Evolutionary conservation across 2,888 invertebrate species (phyloP), one percentile per base, ranked within the genome.

Genomic region (Eustalomyia histrio): DNA sequence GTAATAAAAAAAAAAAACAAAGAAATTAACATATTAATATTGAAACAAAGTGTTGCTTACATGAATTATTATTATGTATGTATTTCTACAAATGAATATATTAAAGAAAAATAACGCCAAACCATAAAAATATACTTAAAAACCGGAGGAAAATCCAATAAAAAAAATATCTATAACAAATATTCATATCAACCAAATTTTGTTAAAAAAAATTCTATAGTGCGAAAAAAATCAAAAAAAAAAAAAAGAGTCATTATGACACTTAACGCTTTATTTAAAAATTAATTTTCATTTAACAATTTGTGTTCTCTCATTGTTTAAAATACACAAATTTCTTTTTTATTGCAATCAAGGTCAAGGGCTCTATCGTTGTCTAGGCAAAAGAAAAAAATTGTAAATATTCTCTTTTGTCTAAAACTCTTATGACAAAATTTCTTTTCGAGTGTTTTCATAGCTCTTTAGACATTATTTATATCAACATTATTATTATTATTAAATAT

Each of bases 291-390:
- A 18, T 65, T 53, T 65, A 53, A 65, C 65, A 53, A 35, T 17
- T 65, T 10, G 33, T 53, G 53, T 33, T 10, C 8, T 53, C 39
- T 64, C 29, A 33, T 39, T 21, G 33, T 53, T 39, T 35, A 29
- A 65, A 35, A 53, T 7, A 14, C 33, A 52, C 12, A 52, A 17
- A 53, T 17, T n/a, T 47, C 4, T 64, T 43, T 29, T 29, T 29
- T 29, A 6, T 29, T 68, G 60, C 55, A 69, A 78, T 74, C 81
- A 81, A 81, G 81, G 81, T 81, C 81, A 81, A 81, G 81, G 81
- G 81, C 78, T 81, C 57, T 67, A 68, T 47, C 69, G 69, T 71
- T 74, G 81, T 81, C 81, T 81, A 73, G 73, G 80, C 73, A 69
- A 73, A 76, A 72, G 39, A 14, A 33, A 16, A 57, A 18, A 58